A percentile compares a stretch with the other conserved stretches of the same genome.
These are phyloP conservation scores for Melanotaenia pygmaea DNA, from an alignment of 2,797 vertebrate genomes.

Conservation along the genomic window DNA sequence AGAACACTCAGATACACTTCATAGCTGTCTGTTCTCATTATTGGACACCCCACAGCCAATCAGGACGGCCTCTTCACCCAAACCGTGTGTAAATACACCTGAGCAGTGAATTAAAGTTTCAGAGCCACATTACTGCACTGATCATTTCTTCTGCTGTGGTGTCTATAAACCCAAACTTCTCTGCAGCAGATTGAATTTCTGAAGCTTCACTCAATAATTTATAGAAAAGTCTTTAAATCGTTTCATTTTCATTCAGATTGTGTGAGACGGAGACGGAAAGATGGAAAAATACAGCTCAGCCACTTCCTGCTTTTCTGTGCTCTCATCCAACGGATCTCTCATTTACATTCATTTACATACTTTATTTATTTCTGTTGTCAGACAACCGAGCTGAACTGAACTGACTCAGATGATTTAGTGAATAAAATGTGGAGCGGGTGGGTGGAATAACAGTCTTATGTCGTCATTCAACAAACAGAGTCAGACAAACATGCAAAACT, in stretches of 20 bases:
- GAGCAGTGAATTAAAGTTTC: background rate
- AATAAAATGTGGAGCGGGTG: background rate
- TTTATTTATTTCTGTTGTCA: constrained; percentile 12
- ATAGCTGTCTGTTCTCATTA: background rate
- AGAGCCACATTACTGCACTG: background rate
- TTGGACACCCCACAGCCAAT: background rate
- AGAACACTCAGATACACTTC: background rate
- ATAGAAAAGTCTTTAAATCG: background rate
- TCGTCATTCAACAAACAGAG: background rate
- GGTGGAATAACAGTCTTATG: constrained; percentile 1
- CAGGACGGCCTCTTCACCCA: background rate
- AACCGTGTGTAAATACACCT: background rate
- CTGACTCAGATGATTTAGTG: constrained; percentile 1
- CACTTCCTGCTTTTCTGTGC: background rate
- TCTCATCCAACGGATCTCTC: constrained; percentile 7
- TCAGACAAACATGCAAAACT: background rate
- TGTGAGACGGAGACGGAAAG: background rate
- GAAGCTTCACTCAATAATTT: background rate
- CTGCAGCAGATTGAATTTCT: background rate
- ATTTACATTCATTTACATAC: constrained; percentile 16
- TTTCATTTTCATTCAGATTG: background rate
- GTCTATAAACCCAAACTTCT: background rate
- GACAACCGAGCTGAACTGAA: constrained; percentile 6
- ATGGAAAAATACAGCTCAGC: background rate
- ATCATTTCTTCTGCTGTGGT: background rate